Conservation (phyloP, 2,888 invertebrate species). For the Agrotis ipsilon region DNA sequence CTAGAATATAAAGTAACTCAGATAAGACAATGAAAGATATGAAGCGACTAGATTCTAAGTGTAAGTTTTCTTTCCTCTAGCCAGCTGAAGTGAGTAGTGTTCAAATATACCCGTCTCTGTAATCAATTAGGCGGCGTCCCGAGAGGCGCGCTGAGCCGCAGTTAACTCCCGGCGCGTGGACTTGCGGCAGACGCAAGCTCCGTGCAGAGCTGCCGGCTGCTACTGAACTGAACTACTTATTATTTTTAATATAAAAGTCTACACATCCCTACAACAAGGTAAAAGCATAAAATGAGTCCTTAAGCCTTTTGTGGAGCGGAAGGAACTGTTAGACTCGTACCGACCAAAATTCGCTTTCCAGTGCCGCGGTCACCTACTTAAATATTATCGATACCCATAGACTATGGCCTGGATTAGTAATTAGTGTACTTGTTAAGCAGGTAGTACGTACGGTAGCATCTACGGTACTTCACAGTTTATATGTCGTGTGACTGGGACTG, state of each 20-base stretch:
- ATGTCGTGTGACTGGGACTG: too few species aligned
- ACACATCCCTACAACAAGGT: too few species aligned
- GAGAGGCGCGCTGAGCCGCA: slow-evolving; percentile 10
- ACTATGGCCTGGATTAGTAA: not conserved
- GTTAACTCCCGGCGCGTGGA: not conserved
- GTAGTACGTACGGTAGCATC: too few species aligned
- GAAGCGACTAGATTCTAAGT: not conserved
- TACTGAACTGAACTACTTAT: not conserved
- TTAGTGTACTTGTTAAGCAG: not conserved
- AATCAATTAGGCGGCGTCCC: slow-evolving; percentile 31
- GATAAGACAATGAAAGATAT: not conserved
- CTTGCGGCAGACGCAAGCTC: slow-evolving; percentile 15
- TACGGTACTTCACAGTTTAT: too few species aligned
- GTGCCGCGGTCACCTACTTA: too few species aligned
- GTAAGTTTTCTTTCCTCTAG: slow-evolving; percentile 5
- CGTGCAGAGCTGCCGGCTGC: slow-evolving; percentile 10
- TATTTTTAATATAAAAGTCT: too few species aligned
- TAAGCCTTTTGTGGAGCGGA: too few species aligned
- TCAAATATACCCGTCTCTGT: slow-evolving; percentile 15
- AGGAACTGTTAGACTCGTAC: too few species aligned
- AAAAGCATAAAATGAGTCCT: too few species aligned
- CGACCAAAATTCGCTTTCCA: too few species aligned
- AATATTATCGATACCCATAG: too few species aligned
- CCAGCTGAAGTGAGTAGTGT: not conserved
- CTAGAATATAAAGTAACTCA: not conserved